Evolutionary conservation across 2,888 invertebrate species (phyloP), one percentile per base, ranked within the genome.

Genomic region (Anoncus sp.): DNA sequence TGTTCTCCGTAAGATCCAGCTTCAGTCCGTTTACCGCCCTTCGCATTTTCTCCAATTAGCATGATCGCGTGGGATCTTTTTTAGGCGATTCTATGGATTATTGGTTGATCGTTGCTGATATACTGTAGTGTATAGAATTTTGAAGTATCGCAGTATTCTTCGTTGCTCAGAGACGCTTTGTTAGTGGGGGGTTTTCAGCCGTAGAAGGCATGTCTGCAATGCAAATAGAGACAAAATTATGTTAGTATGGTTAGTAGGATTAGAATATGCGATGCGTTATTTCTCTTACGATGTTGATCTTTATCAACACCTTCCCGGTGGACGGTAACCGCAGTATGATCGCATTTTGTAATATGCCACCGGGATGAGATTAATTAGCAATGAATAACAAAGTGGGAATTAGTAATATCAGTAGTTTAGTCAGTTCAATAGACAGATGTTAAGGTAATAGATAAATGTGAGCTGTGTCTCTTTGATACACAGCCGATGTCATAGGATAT

Each of bases 1-100:
- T 91, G 76, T 91, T 90, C 83, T 91, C 90, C 79, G 90, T 91
- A 72, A 91, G 85, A 83, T 91, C 91, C 84, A 91, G 86, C 84
- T 90, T 90, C 86, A 91, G 86, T 81, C 90, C 89, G 83, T 89
- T 89, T 87, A 83, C 87, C 83, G 88, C 85, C 82, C 87, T 90
- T 89, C 87, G 90, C 91, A 91, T 91, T 87, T 88, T 91, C 86
- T 76, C 81, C 80, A 77, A 87, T 90, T 89, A 72, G 88, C 91
- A 90, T 91, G 88, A 87, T 90, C 88, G 87, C 73, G 43, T 20
- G 53, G 51, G 40, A 63, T 51, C 57, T 62, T 78, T 62, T 40
- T 27, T 12, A 12, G 27, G 53, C 40, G 10, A 4, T 53, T 20
- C 38, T 35, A 43, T 59, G 49, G 43, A 55, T 31, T 38, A 12